Base-by-base conservation (phyloP, 2,797 vertebrate genomes). In the Menidia menidia region DNA sequence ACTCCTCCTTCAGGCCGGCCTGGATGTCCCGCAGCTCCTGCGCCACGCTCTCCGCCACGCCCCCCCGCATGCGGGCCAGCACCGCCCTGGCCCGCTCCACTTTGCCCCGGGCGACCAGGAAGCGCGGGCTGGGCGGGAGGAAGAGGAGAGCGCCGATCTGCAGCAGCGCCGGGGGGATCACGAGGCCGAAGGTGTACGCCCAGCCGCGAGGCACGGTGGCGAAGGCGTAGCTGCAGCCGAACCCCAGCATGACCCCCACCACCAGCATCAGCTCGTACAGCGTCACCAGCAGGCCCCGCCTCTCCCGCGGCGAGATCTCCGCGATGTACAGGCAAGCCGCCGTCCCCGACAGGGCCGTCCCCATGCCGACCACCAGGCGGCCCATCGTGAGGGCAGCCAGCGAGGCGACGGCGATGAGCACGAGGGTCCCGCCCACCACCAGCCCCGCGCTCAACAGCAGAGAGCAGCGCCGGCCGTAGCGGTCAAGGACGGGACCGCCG, bases 221-320 rank as follows among this genome's bases (percentile, higher is more conserved):
- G 61, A 99, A 98, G 0, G 88, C 93, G 0, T 96, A 98, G 74
- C 97, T 97, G 62, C 96, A 94, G 86, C 97, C 90, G 50, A 98
- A 99, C 71, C 97, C 97, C 57, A 95, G 88, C 77, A 99, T 95
- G n/a, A 99, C 95, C 14, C 97, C 97, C 0, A 91, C 84, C 13
- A 99, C 97, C 73, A 98, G 91, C 97, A 98, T 98, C 61, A 98
- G 89, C 87, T 98, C 97, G 10, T 97, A 97, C 64, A 98, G 77
- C 0, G 96, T 98, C 33, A 99, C 96, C 0, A 98, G 94, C 65
- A 97, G 92, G 16, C 97, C 97, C 84, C 97, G 93, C 89, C 95
- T 93, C 74, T 97, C 89, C 47, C 94, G 92, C 0, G 97, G 97
- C 0, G 97, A 96, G 12, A 99, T 98, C 91, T 99, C 97, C 0